phyloP scores from a whole-genome alignment of 2,888 invertebrate genomes.

The Drosophila multiciliata region DNA sequence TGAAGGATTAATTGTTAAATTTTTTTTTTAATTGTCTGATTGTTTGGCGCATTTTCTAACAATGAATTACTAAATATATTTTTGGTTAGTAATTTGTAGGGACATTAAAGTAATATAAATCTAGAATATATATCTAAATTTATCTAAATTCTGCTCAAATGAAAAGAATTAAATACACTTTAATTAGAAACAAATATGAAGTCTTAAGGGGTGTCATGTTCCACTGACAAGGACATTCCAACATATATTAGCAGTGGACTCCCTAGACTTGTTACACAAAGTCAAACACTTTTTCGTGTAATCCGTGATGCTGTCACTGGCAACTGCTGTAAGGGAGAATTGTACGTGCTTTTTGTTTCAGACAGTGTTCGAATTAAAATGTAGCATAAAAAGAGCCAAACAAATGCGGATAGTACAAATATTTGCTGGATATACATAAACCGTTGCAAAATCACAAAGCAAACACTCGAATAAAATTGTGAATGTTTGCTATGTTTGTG shows the following conservation, averaged over 20 bases:
- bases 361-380: constrained; percentile 25
- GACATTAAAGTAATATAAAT: too few relatives aligned
- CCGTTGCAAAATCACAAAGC: constrained; percentile 45
- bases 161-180: not conserved
- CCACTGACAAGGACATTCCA: not conserved
- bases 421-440: constrained; percentile 50
- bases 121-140: not conserved
- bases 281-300: not conserved
- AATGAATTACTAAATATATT: too few relatives aligned
- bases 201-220: not conserved
- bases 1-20: too few relatives aligned
- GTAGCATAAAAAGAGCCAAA: constrained; percentile 31
- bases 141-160: not conserved
- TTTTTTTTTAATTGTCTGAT: too few relatives aligned
- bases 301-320: constrained; percentile 23
- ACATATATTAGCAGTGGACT: not conserved
- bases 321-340: constrained; percentile 19
- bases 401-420: constrained; percentile 48
- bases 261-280: not conserved
- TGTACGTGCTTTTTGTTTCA: constrained; percentile 34
- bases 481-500: constrained; percentile 4
- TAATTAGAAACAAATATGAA: not conserved
- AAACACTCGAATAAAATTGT: constrained; percentile 41
- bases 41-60: too few relatives aligned
- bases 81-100: too few relatives aligned